phyloP scores from a whole-genome alignment of 2,113 vertebrate genomes.

The Chloroceryle aenea region DNA sequence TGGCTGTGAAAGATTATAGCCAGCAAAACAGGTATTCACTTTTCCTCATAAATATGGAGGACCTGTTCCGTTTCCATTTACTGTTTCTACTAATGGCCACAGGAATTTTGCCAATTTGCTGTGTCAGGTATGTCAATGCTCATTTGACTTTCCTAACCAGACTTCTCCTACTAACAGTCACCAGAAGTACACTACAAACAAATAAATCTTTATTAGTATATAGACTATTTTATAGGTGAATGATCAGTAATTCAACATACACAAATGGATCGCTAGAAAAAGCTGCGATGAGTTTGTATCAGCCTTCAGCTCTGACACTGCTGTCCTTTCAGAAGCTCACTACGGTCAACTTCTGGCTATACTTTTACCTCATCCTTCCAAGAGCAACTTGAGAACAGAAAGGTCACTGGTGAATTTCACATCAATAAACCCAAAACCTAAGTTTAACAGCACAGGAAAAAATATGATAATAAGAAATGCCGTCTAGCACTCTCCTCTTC shows the following conservation, averaged over 20 bases:
- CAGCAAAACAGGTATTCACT: neutral
- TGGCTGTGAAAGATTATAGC: slow-evolving; percentile 16
- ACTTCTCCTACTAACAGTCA: neutral
- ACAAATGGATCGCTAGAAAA: neutral
- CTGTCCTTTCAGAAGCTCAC: neutral
- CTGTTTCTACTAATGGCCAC: slow-evolving; percentile 4
- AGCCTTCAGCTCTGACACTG: neutral
- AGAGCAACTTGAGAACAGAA: neutral
- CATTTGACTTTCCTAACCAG: slow-evolving; percentile 1
- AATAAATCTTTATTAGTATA: neutral
- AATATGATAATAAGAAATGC: neutral
- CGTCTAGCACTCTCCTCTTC: neutral
- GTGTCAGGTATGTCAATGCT: slow-evolving; percentile 2
- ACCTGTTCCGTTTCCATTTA: slow-evolving; percentile 12
- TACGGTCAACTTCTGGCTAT: neutral
- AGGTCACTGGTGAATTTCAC: neutral
- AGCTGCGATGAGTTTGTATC: neutral
- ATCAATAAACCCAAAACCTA: neutral
- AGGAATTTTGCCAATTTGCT: slow-evolving; percentile 32
- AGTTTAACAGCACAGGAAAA: neutral
- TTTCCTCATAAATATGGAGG: slow-evolving; percentile 39
- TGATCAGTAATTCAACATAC: neutral
- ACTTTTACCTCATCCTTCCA: neutral
- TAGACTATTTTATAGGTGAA: neutral
- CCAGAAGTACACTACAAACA: neutral